These are phyloP conservation scores for Neosalanx taihuensis DNA, from an alignment of 2,797 vertebrate genomes.

Conservation along the genomic window DNA sequence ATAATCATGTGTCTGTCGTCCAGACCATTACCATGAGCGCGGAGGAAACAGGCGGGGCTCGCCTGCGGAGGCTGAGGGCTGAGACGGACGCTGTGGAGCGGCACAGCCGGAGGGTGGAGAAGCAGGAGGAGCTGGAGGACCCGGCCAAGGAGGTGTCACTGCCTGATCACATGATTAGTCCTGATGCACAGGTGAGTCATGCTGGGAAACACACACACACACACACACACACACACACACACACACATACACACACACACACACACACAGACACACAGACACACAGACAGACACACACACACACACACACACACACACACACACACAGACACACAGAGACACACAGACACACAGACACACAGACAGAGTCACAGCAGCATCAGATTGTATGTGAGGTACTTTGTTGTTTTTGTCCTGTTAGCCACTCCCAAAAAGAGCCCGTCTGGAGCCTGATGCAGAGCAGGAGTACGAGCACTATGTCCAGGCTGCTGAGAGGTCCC, in stretches of 20 bases:
- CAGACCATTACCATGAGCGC: slow-evolving; percentile 46
- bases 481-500: slow-evolving; percentile 71
- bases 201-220: not conserved
- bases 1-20: slow-evolving; percentile 1
- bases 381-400: not conserved
- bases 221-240: no score
- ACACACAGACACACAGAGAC: no score
- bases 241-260: not conserved
- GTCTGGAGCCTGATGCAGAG: slow-evolving; percentile 69
- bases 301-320: not conserved
- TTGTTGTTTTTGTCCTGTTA: slow-evolving; percentile 47
- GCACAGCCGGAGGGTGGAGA: slow-evolving; percentile 54
- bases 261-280: no score
- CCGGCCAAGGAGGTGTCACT: not conserved
- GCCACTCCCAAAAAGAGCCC: slow-evolving; percentile 81
- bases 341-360: no score
- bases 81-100: slow-evolving; percentile 65
- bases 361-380: no score
- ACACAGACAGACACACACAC: no score
- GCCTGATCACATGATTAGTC: not conserved
- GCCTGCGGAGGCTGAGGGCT: not conserved
- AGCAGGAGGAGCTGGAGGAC: slow-evolving; percentile 21
- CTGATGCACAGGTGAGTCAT: slow-evolving; percentile 53
- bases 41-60: slow-evolving; percentile 14
- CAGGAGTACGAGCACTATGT: slow-evolving; percentile 78